A percentile compares a stretch with the other conserved stretches of the same genome.
phyloP scores from a whole-genome alignment of 1,140 invertebrate genomes.

The Trachymyrmex septentrionalis region DNA sequence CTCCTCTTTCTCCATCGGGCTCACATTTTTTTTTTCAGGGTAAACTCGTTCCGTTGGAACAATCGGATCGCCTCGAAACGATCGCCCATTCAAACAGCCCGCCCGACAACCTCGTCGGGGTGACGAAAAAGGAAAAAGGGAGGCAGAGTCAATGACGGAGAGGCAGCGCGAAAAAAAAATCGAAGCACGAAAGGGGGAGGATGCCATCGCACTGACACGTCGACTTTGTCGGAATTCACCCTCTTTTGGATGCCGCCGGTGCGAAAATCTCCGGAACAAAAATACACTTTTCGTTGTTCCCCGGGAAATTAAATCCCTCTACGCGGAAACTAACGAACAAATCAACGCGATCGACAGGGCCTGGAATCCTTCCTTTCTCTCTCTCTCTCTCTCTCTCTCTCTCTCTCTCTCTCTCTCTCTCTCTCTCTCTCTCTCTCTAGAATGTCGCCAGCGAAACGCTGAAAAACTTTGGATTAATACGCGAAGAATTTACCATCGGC shows the following conservation, averaged over 20 bases:
- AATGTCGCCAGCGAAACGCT: background rate
- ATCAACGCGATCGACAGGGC: slow-evolving; percentile 22
- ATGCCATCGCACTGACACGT: slow-evolving; percentile 33
- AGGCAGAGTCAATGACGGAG: slow-evolving; percentile 57
- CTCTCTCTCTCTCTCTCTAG: background rate
- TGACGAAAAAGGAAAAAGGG: slow-evolving; percentile 53
- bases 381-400: too few species aligned
- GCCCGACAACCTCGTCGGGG: slow-evolving; percentile 62
- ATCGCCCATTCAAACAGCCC: slow-evolving; percentile 69
- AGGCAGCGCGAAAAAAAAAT: slow-evolving; percentile 31
- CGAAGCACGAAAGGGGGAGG: slow-evolving; percentile 12
- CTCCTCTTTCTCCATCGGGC: slow-evolving; percentile 42
- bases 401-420: too few species aligned
- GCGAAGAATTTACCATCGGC: background rate
- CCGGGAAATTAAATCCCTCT: slow-evolving; percentile 51
- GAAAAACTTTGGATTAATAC: background rate
- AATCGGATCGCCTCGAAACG: slow-evolving; percentile 68
- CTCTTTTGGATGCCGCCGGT: slow-evolving; percentile 49
- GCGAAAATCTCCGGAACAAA: slow-evolving; percentile 52
- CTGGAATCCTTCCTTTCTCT: background rate
- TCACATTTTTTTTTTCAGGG: slow-evolving; percentile 33
- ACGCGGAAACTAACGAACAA: slow-evolving; percentile 42
- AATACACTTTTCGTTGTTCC: slow-evolving; percentile 42
- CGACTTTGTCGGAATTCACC: slow-evolving; percentile 47
- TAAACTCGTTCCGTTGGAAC: slow-evolving; percentile 67